phyloP scores from a whole-genome alignment of 1,140 invertebrate species.

The Drosophila nasuta region DNA sequence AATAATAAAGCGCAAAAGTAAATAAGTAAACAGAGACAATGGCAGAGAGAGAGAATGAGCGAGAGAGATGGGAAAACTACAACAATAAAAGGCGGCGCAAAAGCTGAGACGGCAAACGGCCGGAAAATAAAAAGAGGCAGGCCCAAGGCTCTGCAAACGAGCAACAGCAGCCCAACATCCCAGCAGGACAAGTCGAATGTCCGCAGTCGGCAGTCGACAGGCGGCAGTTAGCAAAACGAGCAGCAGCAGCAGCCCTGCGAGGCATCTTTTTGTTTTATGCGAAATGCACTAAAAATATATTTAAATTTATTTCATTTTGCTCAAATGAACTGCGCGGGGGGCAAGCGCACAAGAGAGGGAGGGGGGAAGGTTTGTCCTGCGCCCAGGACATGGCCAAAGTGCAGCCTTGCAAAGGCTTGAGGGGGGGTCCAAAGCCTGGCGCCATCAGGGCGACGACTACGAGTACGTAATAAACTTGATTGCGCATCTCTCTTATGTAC shows the following conservation, averaged over 20 bases:
- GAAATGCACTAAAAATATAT: conserved; percentile 84
- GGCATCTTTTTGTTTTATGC: conserved; percentile 82
- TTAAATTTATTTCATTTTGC: conserved; percentile 82
- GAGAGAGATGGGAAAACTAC: conserved; percentile 56
- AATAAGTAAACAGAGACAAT: conserved; percentile 77
- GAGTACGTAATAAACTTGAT: conserved; percentile 78
- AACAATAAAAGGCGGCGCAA: conserved; percentile 76
- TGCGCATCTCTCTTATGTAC: conserved; percentile 69
- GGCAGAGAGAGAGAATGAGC: not conserved
- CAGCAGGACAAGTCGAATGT: not conserved
- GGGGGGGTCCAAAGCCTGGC: conserved; percentile 50
- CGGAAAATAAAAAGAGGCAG: conserved; percentile 74
- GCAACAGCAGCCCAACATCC: conserved; percentile 20
- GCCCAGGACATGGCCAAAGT: conserved; percentile 35
- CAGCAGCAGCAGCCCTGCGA: conserved; percentile 55
- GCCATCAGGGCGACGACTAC: conserved; percentile 70
- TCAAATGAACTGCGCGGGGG: conserved; percentile 75
- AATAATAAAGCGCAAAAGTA: conserved; percentile 83
- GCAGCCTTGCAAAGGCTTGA: conserved; percentile 51
- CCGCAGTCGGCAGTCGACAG: conserved; percentile 5
- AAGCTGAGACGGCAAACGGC: conserved; percentile 79
- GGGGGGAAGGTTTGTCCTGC: conserved; percentile 25
- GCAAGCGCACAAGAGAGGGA: not conserved
- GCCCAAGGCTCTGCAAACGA: conserved; percentile 55
- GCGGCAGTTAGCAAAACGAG: conserved; percentile 11